Percentiles rank a stretch among this genome's conserved stretches.
Evolutionary conservation across 2,113 vertebrate genomes (phyloP).

Genomic region (Chunga burmeisteri): DNA sequence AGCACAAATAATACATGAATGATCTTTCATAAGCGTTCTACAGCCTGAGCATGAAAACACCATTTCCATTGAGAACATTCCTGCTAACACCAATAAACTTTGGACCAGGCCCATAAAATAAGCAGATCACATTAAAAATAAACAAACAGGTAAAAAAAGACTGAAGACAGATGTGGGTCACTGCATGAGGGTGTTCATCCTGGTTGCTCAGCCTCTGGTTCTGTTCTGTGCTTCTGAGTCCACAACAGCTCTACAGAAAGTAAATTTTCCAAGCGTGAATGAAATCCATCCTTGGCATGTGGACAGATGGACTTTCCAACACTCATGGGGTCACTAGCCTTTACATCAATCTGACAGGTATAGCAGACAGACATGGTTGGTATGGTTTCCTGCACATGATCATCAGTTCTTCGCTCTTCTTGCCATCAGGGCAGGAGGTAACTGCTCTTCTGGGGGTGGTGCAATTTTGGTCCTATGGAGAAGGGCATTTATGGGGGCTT

Average conservation of each 20-base stretch:
- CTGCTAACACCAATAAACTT: neutral
- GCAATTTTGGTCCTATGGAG: neutral
- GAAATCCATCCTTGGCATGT: neutral
- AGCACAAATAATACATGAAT: neutral
- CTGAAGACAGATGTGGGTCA: neutral
- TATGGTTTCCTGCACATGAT: neutral
- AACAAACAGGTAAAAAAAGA: neutral
- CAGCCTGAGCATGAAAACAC: neutral
- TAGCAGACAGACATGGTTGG: neutral
- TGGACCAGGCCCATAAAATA: neutral
- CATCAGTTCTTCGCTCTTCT: neutral
- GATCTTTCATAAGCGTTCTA: neutral
- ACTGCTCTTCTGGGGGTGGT: neutral
- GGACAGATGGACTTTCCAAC: neutral
- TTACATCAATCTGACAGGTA: fast-evolving
- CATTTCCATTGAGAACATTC: neutral
- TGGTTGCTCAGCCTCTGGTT: neutral
- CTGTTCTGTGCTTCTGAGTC: neutral
- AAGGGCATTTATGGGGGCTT: neutral
- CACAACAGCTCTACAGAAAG: neutral
- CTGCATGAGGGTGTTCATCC: fast-evolving
- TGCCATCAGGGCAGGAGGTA: neutral
- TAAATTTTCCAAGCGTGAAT: neutral
- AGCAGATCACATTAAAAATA: neutral
- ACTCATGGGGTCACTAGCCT: neutral